A percentile compares a stretch with the other conserved stretches of the same genome.
These are phyloP conservation scores for Linepithema humile DNA, from an alignment of 1,140 invertebrate species.

Conservation along the genomic window DNA sequence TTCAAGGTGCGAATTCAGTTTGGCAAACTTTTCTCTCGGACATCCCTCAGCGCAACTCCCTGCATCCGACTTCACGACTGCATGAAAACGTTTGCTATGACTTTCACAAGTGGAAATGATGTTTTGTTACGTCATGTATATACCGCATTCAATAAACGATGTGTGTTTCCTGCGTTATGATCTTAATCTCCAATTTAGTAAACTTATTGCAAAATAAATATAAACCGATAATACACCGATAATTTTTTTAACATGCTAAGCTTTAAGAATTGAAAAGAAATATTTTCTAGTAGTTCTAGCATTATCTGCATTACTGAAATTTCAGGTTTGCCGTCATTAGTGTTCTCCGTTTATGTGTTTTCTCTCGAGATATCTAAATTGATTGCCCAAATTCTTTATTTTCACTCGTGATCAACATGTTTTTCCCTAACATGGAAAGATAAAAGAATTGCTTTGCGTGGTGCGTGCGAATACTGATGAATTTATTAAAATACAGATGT, in stretches of 20 bases:
- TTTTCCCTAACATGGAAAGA: not conserved
- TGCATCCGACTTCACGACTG: conserved; percentile 7
- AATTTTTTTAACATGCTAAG: not conserved
- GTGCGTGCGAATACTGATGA: conserved; percentile 74
- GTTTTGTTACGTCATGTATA: conserved; percentile 56
- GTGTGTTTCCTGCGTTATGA: conserved; percentile 63
- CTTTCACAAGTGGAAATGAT: conserved; percentile 32
- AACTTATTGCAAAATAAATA: not conserved
- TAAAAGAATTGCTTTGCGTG: not conserved
- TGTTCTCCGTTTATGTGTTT: no score
- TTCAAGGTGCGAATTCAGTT: not conserved
- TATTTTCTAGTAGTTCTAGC: not conserved
- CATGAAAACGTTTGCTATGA: conserved; percentile 57
- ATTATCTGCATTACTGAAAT: not conserved
- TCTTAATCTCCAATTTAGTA: conserved; percentile 59
- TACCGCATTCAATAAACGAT: conserved; percentile 67
- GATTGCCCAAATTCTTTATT: not conserved
- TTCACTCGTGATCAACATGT: not conserved
- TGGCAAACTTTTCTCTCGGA: not conserved
- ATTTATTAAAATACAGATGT: conserved; percentile 76
- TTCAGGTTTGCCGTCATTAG: not conserved
- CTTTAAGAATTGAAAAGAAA: conserved; percentile 1
- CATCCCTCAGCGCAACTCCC: not conserved
- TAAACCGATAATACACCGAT: not conserved
- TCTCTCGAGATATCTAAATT: not conserved